Percentiles rank a stretch among this genome's conserved stretches.
These are phyloP conservation scores for Percopsis omiscomaycus DNA, from an alignment of 2,797 vertebrate genomes.

Conservation along the genomic window DNA sequence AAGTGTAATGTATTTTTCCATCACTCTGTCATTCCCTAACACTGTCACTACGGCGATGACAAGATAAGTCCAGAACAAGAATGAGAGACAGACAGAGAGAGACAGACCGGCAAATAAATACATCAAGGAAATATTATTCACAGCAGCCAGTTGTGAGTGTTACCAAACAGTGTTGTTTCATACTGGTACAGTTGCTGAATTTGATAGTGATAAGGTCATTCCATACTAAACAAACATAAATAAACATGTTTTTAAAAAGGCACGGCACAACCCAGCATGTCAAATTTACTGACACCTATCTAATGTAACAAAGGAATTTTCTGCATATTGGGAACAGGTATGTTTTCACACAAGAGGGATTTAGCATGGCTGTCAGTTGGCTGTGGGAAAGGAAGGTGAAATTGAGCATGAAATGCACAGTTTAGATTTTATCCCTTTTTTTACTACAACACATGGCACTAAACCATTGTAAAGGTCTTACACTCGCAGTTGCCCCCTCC, in stretches of 20 bases:
- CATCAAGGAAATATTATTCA: no score
- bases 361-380: slow-evolving; percentile 10
- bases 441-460: slow-evolving; percentile 37
- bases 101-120: slow-evolving; percentile 8
- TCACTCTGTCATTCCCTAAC: slow-evolving; percentile 53
- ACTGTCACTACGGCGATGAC: slow-evolving; percentile 45
- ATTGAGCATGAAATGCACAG: slow-evolving; percentile 49
- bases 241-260: slow-evolving; percentile 3
- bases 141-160: no score
- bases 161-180: slow-evolving; percentile 1
- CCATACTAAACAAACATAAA: slow-evolving; percentile 1
- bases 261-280: not conserved
- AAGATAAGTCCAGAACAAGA: slow-evolving; percentile 29
- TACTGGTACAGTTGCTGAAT: slow-evolving; percentile 8
- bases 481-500: not conserved
- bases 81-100: slow-evolving; percentile 26
- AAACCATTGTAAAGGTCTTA: slow-evolving; percentile 42
- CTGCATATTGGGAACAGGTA: slow-evolving; percentile 40
- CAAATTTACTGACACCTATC: slow-evolving; percentile 5
- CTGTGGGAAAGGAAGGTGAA: slow-evolving; percentile 38
- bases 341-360: slow-evolving; percentile 49
- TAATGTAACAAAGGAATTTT: slow-evolving; percentile 8
- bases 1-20: slow-evolving; percentile 58
- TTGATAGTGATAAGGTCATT: slow-evolving; percentile 6
- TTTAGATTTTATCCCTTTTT: slow-evolving; percentile 40